phyloP scores from a whole-genome alignment of 2,113 vertebrate genomes.

The Cygnus buccinator region DNA sequence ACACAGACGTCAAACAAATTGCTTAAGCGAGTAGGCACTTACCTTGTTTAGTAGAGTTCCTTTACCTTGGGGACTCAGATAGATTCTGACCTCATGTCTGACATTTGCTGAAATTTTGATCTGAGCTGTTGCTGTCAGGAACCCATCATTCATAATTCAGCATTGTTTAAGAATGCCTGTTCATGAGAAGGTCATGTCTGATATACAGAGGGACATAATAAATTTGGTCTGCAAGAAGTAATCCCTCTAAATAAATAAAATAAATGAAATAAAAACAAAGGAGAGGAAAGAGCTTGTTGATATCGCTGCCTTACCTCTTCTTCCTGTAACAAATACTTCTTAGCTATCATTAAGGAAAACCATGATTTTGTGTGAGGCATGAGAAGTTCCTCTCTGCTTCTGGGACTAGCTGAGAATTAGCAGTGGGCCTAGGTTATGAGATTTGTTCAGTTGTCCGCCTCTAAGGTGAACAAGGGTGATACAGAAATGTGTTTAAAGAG shows the following conservation, averaged over 20 bases:
- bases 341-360: not conserved
- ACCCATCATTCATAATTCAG: conserved; percentile 1
- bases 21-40: not conserved
- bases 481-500: not conserved
- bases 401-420: not conserved
- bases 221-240: not conserved
- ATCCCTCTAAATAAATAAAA: not conserved
- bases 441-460: not conserved
- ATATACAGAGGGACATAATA: not conserved
- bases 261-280: not conserved
- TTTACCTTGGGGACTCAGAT: not conserved
- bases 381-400: not conserved
- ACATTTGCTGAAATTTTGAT: not conserved
- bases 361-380: not conserved
- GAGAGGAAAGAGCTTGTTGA: not conserved
- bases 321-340: not conserved
- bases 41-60: not conserved
- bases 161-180: not conserved
- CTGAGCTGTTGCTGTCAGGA: not conserved
- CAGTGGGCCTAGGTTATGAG: not conserved
- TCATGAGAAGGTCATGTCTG: not conserved
- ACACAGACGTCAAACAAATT: not conserved
- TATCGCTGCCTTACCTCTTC: not conserved
- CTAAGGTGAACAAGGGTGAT: not conserved
- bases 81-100: conserved; percentile 10